These are phyloP conservation scores for Himalopsyche anomala DNA, from an alignment of 2,888 invertebrate genomes.

Conservation along the genomic window DNA sequence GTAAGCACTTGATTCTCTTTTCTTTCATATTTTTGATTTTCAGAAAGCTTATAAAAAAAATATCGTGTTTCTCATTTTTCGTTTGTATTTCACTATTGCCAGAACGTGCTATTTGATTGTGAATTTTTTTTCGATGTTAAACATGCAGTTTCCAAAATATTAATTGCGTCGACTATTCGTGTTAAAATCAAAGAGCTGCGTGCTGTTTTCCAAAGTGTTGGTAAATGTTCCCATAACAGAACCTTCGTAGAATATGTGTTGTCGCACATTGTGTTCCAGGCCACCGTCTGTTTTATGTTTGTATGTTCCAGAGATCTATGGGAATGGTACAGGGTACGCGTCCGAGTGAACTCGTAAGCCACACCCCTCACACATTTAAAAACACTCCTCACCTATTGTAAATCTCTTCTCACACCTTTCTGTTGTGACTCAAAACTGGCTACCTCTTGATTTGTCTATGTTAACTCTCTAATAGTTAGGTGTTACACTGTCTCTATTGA, in stretches of 20 bases:
- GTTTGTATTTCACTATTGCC: too few species aligned
- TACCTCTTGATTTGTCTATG: slow-evolving; percentile 23
- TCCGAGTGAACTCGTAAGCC: slow-evolving; percentile 90
- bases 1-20: too few species aligned
- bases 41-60: too few species aligned
- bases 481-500: slow-evolving; percentile 28
- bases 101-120: too few species aligned
- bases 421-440: slow-evolving; percentile 46
- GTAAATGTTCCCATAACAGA: neutral
- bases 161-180: too few species aligned
- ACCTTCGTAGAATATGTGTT: slow-evolving; percentile 15
- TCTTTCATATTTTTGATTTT: too few species aligned
- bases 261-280: slow-evolving; percentile 70
- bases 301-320: slow-evolving; percentile 81
- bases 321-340: slow-evolving; percentile 90
- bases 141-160: too few species aligned
- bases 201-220: neutral
- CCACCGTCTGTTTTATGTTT: slow-evolving; percentile 70
- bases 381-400: slow-evolving; percentile 56
- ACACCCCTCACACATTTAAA: slow-evolving; percentile 62
- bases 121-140: too few species aligned
- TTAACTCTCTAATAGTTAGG: slow-evolving; percentile 31
- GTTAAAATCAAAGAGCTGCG: too few species aligned
- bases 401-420: slow-evolving; percentile 56
- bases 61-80: too few species aligned